Evolutionary conservation across 2,113 vertebrate species (phyloP).

Genomic region (Smithornis capensis): DNA sequence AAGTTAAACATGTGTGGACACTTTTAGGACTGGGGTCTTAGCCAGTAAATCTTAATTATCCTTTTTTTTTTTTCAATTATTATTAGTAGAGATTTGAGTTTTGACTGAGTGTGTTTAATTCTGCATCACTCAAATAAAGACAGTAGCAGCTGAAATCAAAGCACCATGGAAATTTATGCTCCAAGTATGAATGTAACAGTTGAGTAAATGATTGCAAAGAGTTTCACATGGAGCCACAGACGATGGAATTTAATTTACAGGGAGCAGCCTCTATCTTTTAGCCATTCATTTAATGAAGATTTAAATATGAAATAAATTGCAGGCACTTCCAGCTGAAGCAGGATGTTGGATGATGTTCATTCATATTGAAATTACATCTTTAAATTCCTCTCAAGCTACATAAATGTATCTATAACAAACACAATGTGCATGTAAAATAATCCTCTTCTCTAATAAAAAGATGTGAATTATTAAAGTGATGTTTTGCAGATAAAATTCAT

Average conservation of each 20-base stretch:
- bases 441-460: background rate
- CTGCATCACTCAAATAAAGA: background rate
- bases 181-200: background rate
- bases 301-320: conserved; percentile 47
- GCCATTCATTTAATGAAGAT: background rate
- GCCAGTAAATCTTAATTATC: background rate
- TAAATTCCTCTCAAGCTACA: background rate
- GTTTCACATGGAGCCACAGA: background rate
- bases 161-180: background rate
- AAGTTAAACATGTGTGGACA: background rate
- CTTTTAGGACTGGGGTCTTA: background rate
- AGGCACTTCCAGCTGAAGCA: conserved; percentile 39
- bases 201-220: background rate
- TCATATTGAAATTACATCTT: conserved; percentile 42
- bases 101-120: background rate
- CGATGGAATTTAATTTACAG: background rate
- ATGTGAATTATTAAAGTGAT: background rate
- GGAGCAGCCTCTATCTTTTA: conserved; percentile 4
- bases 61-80: background rate
- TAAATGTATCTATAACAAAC: background rate
- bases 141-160: conserved; percentile 9
- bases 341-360: conserved; percentile 16
- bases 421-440: background rate
- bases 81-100: background rate
- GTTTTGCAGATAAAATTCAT: background rate